Evolutionary conservation across 2,888 invertebrate species (phyloP).

Genomic region (Dendrolimus houi): DNA sequence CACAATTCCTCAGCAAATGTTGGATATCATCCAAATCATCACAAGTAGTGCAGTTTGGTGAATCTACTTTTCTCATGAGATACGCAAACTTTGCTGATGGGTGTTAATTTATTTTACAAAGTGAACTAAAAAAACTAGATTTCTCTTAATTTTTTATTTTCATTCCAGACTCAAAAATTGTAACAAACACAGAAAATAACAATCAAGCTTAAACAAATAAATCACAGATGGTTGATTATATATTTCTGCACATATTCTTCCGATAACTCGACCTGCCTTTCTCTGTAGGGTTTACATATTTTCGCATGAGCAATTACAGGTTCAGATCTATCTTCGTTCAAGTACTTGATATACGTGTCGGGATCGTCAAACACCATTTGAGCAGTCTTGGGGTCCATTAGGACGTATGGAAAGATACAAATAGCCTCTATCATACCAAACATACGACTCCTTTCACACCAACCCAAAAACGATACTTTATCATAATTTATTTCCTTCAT

Average conservation of each 20-base stretch:
- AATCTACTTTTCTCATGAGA: too few species aligned
- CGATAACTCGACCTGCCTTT: constrained; percentile 31
- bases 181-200: too few species aligned
- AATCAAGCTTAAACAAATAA: not conserved
- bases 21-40: too few species aligned
- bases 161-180: too few species aligned
- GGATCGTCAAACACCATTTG: constrained; percentile 30
- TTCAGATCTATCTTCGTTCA: constrained; percentile 24
- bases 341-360: constrained; percentile 21
- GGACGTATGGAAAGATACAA: constrained; percentile 22
- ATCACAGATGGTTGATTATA: constrained; percentile 8
- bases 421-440: constrained; percentile 26
- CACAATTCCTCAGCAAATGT: too few species aligned
- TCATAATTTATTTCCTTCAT: constrained; percentile 29
- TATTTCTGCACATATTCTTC: constrained; percentile 49
- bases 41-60: too few species aligned
- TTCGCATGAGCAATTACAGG: constrained; percentile 28
- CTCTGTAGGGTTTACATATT: constrained; percentile 19
- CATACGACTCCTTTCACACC: constrained; percentile 32
- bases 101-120: too few species aligned
- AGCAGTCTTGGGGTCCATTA: constrained; percentile 32
- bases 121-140: too few species aligned
- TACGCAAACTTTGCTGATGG: too few species aligned
- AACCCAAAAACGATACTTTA: constrained; percentile 20
- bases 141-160: too few species aligned